Evolutionary conservation across 1,140 invertebrate species (phyloP), one percentile per base, ranked within the genome.

Genomic region (Popillia japonica): DNA sequence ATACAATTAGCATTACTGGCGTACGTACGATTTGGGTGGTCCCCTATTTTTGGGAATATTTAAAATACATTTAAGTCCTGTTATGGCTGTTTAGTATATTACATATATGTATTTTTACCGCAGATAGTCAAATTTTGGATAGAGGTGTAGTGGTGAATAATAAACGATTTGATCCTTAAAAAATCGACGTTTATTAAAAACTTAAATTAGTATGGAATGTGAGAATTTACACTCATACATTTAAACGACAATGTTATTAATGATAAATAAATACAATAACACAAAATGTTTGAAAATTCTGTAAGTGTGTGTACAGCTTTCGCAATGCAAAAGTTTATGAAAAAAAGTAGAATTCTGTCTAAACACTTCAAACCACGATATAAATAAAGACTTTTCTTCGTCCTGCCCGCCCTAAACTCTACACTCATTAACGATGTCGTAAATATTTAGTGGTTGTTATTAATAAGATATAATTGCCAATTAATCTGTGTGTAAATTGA

Each of bases 181-280:
- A 68, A 68, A 68, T 22, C 61, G 22, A 68, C 27, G 27, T 68
- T 68, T 68, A 68, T 68, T 68, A 68, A 68, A 68, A 68, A 68
- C 61, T 68, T 74, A 74, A 34, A 74, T 74, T 41, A 44, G 41
- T 44, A 20, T 74, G 72, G 72, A 74, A 74, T 74, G 72, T 44
- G 27, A 74, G 72, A 74, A 17, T 42, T 74, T 44, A 41, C 72
- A 74, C n/a, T 74, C 72, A 74, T 42, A 44, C 72, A 44, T 74
- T 11, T 10, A 74, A 74, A 74, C 27, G 27, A 34, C 14, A 44
- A 42, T 41, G 27, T 41, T 41, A 74, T 74, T 74, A 41, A 74
- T 22, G 72, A 44, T 74, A 40, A 74, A 74, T 40, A 27, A 72
- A 9, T 22, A 44, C 72, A 41, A 74, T n/a, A 41, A 74, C 40